Percentiles rank a stretch among this genome's conserved stretches.
These are phyloP conservation scores for Caranx melampygus DNA, from an alignment of 2,113 vertebrate species.

Conservation along the genomic window DNA sequence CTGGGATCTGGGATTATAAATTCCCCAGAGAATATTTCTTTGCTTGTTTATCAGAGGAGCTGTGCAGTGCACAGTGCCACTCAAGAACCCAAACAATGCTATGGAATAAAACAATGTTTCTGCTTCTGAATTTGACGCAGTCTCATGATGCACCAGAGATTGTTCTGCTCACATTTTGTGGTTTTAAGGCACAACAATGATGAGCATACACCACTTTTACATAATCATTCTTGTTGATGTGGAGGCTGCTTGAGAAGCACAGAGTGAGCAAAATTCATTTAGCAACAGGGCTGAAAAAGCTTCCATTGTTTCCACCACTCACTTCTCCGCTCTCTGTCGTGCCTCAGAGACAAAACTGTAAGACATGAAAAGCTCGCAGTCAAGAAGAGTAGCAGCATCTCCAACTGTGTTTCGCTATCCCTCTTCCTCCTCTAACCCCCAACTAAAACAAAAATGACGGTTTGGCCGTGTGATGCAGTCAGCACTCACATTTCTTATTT, in stretches of 20 bases:
- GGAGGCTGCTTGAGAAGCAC: slow-evolving; percentile 19
- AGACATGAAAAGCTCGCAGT: slow-evolving; percentile 57
- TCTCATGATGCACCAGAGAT: not conserved
- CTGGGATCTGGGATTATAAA: not conserved
- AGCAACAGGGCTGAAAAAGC: slow-evolving; percentile 20
- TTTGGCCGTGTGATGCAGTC: slow-evolving; percentile 55
- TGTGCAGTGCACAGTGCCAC: not conserved
- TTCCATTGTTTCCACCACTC: slow-evolving; percentile 36
- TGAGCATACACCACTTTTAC: not conserved
- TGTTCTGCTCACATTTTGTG: too few relatives aligned
- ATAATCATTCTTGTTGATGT: slow-evolving; percentile 2
- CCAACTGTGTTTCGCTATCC: slow-evolving; percentile 28
- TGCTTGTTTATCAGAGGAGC: not conserved
- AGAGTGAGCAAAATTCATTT: slow-evolving; percentile 41
- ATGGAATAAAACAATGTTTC: not conserved
- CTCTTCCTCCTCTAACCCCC: slow-evolving; percentile 47
- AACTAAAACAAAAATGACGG: slow-evolving; percentile 69
- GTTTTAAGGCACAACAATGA: not conserved
- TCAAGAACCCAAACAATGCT: not conserved
- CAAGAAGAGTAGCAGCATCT: slow-evolving; percentile 39
- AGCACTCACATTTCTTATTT: slow-evolving; percentile 19
- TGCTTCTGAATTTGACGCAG: not conserved
- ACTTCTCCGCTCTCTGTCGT: slow-evolving; percentile 28
- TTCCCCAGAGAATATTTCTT: not conserved
- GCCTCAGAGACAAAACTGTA: slow-evolving; percentile 55